A percentile compares a stretch with the other conserved stretches of the same genome.
phyloP scores from a whole-genome alignment of 2,797 vertebrate species.

The Helarctos malayanus region DNA sequence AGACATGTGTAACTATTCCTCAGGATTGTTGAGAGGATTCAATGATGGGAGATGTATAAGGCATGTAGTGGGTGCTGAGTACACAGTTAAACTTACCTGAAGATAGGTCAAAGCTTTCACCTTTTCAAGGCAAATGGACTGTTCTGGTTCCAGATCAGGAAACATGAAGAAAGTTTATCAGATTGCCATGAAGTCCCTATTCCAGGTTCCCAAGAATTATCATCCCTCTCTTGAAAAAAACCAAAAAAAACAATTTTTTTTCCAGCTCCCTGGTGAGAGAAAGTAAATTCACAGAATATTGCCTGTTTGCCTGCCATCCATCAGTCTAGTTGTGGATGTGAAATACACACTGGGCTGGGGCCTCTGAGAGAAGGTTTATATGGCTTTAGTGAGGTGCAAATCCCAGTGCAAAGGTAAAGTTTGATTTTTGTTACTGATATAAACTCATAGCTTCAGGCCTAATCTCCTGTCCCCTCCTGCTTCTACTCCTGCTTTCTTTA shows the following conservation, averaged over 20 bases:
- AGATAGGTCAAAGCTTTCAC: background rate
- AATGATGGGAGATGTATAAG: background rate
- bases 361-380: slow-evolving; percentile 22
- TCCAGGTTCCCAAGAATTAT: slow-evolving; percentile 34
- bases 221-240: background rate
- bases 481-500: slow-evolving; percentile 49
- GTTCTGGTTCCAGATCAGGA: background rate
- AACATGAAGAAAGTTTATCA: background rate
- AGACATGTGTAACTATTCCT: background rate
- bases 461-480: background rate
- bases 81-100: background rate
- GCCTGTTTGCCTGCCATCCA: background rate
- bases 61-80: background rate
- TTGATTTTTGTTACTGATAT: slow-evolving; percentile 44
- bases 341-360: slow-evolving; percentile 30
- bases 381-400: slow-evolving; percentile 38
- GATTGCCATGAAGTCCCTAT: background rate
- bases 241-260: background rate
- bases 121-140: background rate
- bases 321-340: background rate
- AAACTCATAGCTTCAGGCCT: background rate
- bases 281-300: slow-evolving; percentile 56
- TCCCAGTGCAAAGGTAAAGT: slow-evolving; percentile 18
- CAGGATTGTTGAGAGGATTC: background rate
- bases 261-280: slow-evolving; percentile 4